These are phyloP conservation scores for Penaeus monodon DNA, from an alignment of 2,888 invertebrate genomes.

Conservation along the genomic window DNA sequence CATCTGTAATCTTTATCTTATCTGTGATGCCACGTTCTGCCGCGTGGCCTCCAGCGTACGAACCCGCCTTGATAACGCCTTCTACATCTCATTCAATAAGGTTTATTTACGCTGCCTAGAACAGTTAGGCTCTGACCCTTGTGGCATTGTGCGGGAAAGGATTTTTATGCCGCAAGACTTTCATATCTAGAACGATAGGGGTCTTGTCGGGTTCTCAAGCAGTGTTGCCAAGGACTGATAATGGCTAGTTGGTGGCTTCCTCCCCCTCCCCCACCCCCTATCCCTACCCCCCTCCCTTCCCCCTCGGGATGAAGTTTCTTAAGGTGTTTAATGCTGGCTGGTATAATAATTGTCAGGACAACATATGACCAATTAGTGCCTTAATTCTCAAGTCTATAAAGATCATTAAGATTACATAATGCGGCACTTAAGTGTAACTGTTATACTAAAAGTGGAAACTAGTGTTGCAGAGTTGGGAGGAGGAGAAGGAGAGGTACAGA, in stretches of 20 bases:
- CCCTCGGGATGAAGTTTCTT: too few species aligned
- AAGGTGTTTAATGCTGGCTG: too few species aligned
- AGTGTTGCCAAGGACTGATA: too few species aligned
- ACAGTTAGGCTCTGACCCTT: constrained; percentile 32
- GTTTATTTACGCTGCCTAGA: constrained; percentile 49
- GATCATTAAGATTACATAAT: too few species aligned
- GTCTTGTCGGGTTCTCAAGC: background rate
- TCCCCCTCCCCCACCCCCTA: too few species aligned
- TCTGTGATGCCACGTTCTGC: constrained; percentile 12
- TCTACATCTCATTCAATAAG: constrained; percentile 43
- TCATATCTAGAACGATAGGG: constrained; percentile 16
- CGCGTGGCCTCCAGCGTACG: constrained; percentile 29
- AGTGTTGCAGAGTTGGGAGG: background rate
- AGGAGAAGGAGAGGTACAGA: background rate
- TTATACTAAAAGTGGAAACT: too few species aligned
- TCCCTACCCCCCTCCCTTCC: too few species aligned
- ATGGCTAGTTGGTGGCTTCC: too few species aligned
- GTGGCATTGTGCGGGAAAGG: constrained; percentile 33
- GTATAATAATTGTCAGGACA: too few species aligned
- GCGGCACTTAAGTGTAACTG: too few species aligned
- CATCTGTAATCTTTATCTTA: constrained; percentile 46
- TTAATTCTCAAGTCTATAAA: too few species aligned
- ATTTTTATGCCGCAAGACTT: constrained; percentile 22
- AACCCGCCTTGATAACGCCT: constrained; percentile 46
- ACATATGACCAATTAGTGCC: too few species aligned